These are phyloP conservation scores for Alligator mississippiensis DNA, from an alignment of 2,113 vertebrate genomes.

Conservation along the genomic window DNA sequence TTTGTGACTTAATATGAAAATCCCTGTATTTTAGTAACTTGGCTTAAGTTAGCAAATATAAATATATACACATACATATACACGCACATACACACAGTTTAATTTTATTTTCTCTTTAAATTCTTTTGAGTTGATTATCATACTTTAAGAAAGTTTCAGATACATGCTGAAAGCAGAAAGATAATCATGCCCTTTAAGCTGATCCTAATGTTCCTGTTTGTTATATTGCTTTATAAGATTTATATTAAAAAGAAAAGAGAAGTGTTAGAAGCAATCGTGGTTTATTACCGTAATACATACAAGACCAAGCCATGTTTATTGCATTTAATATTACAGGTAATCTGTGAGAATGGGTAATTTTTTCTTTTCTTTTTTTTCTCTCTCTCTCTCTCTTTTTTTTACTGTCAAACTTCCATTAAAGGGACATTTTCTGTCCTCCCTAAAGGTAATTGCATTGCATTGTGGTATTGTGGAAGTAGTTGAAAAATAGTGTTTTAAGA, in stretches of 20 bases:
- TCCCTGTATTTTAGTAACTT: background rate
- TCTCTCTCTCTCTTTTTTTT: background rate
- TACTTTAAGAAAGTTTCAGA: slow-evolving; percentile 10
- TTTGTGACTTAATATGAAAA: background rate
- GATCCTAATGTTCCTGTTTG: background rate
- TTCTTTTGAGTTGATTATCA: background rate
- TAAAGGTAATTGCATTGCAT: background rate
- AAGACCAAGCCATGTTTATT: slow-evolving; percentile 1
- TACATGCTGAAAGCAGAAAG: background rate
- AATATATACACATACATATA: background rate
- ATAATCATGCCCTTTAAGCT: background rate
- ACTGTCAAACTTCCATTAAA: slow-evolving; percentile 37
- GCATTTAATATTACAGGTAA: slow-evolving; percentile 30
- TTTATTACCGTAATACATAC: slow-evolving; percentile 34
- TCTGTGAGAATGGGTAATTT: slow-evolving; percentile 8
- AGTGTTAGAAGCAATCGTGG: background rate
- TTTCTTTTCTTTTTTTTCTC: background rate
- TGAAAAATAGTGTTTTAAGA: background rate
- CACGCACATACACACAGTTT: background rate
- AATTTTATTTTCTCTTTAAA: background rate
- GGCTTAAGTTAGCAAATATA: background rate
- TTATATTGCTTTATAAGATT: background rate
- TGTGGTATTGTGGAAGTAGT: background rate
- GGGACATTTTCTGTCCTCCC: background rate
- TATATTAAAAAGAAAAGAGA: slow-evolving; percentile 10